Percentiles rank a stretch among this genome's conserved stretches.
Conservation (phyloP, 2,113 vertebrate genomes). For the Embiotoca jacksoni region DNA sequence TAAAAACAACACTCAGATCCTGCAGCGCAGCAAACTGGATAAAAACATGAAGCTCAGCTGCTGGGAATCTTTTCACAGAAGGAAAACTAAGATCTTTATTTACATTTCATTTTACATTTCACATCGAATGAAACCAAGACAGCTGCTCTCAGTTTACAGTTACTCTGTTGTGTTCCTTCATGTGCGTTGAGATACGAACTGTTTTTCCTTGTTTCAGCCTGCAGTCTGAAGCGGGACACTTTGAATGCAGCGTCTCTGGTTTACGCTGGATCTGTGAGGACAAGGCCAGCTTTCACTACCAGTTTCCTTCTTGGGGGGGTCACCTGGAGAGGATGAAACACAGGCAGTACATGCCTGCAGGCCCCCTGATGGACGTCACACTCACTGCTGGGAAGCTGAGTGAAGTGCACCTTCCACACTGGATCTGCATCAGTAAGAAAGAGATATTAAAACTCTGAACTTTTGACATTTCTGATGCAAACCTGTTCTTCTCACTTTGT, state of each 20-base stretch:
- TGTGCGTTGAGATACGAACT: no score
- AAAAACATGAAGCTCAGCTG: neutral
- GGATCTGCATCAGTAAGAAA: constrained; percentile 46
- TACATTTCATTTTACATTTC: no score
- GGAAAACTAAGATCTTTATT: no score
- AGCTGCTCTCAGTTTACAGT: no score
- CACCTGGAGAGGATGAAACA: constrained; percentile 10
- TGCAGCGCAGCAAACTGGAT: no score
- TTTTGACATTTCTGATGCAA: neutral
- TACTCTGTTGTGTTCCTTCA: no score
- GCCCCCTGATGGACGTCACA: constrained; percentile 50
- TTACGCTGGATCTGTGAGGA: constrained; percentile 49
- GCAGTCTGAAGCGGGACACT: constrained; percentile 44
- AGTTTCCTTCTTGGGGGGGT: constrained; percentile 31
- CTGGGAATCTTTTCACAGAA: no score
- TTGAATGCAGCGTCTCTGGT: constrained; percentile 56
- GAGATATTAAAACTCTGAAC: neutral
- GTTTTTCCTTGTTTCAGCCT: constrained; percentile 20
- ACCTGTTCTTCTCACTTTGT: rapidly evolving
- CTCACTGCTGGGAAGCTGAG: constrained; percentile 27
- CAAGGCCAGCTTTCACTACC: constrained; percentile 26
- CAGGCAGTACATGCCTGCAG: constrained; percentile 38
- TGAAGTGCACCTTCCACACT: constrained; percentile 51
- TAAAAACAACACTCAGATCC: neutral
- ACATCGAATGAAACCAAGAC: no score